Conservation (phyloP, 2,888 invertebrate genomes). For the Protonemura montana region DNA sequence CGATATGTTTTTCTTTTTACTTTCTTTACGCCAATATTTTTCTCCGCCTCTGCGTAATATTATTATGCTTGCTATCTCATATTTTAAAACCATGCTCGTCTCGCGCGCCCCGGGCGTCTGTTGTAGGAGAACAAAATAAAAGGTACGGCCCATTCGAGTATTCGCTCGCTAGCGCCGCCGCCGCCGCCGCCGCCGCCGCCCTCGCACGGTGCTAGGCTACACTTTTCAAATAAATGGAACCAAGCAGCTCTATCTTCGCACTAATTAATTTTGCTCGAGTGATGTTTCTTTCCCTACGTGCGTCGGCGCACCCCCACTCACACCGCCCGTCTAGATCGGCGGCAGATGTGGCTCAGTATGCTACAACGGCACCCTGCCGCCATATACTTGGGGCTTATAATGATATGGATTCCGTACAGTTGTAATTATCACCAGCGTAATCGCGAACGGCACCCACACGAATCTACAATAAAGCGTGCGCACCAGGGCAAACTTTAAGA, state of each 20-base stretch:
- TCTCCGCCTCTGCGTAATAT: not conserved
- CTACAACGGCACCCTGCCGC: not conserved
- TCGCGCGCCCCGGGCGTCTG: not conserved
- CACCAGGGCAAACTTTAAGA: not conserved
- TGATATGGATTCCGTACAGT: not conserved
- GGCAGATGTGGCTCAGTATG: not conserved
- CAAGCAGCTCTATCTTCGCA: conserved; percentile 30
- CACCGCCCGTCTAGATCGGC: not conserved
- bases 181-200: too few relatives aligned
- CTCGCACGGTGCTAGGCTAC: not conserved
- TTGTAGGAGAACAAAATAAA: not conserved
- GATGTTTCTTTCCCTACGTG: not conserved
- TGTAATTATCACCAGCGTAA: not conserved
- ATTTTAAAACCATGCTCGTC: not conserved
- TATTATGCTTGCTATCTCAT: conserved; percentile 12
- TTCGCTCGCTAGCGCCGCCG: not conserved
- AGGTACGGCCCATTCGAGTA: not conserved
- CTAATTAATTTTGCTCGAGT: conserved; percentile 35
- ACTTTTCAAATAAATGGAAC: conserved; percentile 22
- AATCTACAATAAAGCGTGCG: not conserved
- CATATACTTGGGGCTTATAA: not conserved
- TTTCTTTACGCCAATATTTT: not conserved
- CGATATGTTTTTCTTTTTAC: conserved; percentile 7
- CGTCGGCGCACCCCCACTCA: not conserved
- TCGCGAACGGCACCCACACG: not conserved